A percentile compares a stretch with the other conserved stretches of the same genome.
phyloP scores from a whole-genome alignment of 2,888 invertebrate genomes.

The Saturnia pavonia region DNA sequence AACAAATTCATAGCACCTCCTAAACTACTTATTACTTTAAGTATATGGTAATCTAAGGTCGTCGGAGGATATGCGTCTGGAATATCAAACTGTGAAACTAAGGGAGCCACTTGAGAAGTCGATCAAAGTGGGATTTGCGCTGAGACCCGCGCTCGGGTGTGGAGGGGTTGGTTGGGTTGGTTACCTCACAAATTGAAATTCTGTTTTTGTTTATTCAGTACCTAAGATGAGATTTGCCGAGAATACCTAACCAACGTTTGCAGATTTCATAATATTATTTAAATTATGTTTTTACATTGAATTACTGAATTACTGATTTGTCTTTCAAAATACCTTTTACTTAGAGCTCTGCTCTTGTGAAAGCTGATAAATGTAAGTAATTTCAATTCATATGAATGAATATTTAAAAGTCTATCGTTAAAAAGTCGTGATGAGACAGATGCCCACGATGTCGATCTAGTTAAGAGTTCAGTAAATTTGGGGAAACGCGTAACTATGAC shows the following conservation, averaged over 20 bases:
- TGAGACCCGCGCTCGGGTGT: conserved; percentile 50
- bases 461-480: no score
- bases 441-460: no score
- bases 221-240: conserved; percentile 53
- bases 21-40: conserved; percentile 36
- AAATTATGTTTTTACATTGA: conserved; percentile 14
- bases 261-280: conserved; percentile 18
- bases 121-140: conserved; percentile 74
- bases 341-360: no score
- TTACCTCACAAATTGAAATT: conserved; percentile 65
- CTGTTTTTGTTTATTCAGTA: conserved; percentile 68
- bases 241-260: conserved; percentile 25
- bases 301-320: background rate
- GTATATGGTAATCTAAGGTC: conserved; percentile 45
- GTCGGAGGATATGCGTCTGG: conserved; percentile 42
- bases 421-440: no score
- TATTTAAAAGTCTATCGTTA: no score
- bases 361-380: no score
- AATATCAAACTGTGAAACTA: conserved; percentile 58
- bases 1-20: conserved; percentile 20
- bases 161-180: conserved; percentile 47
- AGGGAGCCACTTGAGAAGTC: conserved; percentile 61
- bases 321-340: no score
- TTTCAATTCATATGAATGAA: no score
- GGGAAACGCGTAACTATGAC: no score